A percentile compares a stretch with the other conserved stretches of the same genome.
Conservation (phyloP, 2,888 invertebrate species). For the Zaprionus lineosus region DNA sequence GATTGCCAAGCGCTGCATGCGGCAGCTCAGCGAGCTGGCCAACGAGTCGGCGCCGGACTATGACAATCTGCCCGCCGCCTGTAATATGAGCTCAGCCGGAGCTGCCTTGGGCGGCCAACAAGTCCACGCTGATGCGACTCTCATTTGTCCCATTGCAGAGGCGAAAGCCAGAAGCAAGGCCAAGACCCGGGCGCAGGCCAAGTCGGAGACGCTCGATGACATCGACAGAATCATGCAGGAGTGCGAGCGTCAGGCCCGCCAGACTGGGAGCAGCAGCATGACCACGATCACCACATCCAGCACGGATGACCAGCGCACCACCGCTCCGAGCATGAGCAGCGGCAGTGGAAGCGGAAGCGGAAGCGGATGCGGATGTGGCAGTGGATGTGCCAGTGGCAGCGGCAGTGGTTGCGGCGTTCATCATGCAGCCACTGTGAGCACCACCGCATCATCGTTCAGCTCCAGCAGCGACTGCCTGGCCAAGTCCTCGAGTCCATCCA, state of each 20-base stretch:
- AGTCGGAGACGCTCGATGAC: constrained; percentile 75
- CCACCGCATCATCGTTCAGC: constrained; percentile 80
- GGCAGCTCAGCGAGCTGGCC: constrained; percentile 81
- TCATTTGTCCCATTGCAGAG: constrained; percentile 81
- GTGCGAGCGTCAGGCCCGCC: constrained; percentile 79
- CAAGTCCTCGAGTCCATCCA: constrained; percentile 81
- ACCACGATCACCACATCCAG: constrained; percentile 30
- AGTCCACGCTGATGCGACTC: constrained; percentile 65
- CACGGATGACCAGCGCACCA: constrained; percentile 68
- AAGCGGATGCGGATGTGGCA: constrained; percentile 29
- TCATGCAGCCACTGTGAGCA: constrained; percentile 53
- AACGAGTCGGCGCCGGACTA: constrained; percentile 79
- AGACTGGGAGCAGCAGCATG: constrained; percentile 18
- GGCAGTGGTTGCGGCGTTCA: constrained; percentile 31
- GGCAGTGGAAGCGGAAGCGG: constrained; percentile 40
- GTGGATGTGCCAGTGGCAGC: constrained; percentile 31
- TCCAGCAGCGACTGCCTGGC: constrained; percentile 82
- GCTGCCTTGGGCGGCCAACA: constrained; percentile 18
- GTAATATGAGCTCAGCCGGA: constrained; percentile 58
- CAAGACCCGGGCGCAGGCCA: constrained; percentile 38
- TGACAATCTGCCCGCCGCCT: constrained; percentile 81
- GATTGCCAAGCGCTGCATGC: constrained; percentile 84
- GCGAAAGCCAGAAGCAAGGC: constrained; percentile 26
- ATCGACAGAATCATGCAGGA: constrained; percentile 82
- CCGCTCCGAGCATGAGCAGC: constrained; percentile 70